Evolutionary conservation across 1,140 invertebrate genomes (phyloP), one percentile per base, ranked within the genome.

Genomic region (Drosophila truncata): DNA sequence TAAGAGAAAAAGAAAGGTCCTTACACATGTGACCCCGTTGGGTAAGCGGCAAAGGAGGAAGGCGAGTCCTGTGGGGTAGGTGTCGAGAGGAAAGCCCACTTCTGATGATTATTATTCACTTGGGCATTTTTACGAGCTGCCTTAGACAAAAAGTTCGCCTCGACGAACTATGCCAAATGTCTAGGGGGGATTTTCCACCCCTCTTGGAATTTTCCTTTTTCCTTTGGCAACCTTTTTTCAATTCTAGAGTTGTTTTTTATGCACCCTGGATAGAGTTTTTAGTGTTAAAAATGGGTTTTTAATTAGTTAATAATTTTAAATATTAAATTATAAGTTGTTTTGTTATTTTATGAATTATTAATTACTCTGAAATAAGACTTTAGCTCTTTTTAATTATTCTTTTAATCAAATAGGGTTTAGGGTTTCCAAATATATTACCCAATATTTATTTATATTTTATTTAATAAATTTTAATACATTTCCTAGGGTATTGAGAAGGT

Each of bases 51-150:
- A 23, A 4, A 14, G 42, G 18, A 16, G 0, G 27, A 13, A 20
- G 11, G n/a, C n/a, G n/a, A 20, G 9, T 49, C 25, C 44, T 49
- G 25, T 27, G 13, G 75, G 37, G 31, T 16, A 29, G 64, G 74
- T 70, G 63, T 72, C 63, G 54, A 33, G 54, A 33, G 58, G 46
- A 62, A 69, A 61, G 63, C 76, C 67, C 80, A 80, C 60, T 90
- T 69, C 85, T 88, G 85, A 88, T 91, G 81, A 91, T 91, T 91
- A 91, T 91, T 91, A 91, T 91, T 91, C 86, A 91, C 86, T 91
- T 91, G 86, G 86, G 86, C 86, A 91, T 91, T 91, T 91, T 91
- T 91, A 91, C 87, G 86, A 91, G 82, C 87, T 91, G 87, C 82
- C 82, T 90, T 91, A 84, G 83, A 86, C 79, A 82, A 91, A 87